Evolutionary conservation across 2,797 vertebrate species (phyloP).

Genomic region (Eleutherodactylus coqui): DNA sequence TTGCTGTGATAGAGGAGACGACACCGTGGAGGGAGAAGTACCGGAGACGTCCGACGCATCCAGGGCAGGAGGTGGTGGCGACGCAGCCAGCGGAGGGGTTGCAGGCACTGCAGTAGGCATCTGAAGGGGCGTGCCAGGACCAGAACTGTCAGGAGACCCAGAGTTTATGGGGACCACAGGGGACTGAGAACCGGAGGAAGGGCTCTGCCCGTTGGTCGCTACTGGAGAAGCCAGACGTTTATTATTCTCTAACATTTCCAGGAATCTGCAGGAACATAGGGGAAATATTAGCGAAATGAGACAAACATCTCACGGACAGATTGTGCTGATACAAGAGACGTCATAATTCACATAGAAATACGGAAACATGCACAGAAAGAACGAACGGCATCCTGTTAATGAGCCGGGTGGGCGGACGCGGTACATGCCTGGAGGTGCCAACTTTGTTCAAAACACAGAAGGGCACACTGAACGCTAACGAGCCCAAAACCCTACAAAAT

Average conservation of each 20-base stretch:
- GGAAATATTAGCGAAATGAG: constrained; percentile 18
- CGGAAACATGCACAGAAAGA: neutral
- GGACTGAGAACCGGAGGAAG: constrained; percentile 92
- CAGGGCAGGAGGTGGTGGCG: constrained; percentile 67
- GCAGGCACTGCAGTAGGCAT: constrained; percentile 61
- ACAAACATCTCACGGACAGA: constrained; percentile 35
- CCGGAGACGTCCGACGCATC: constrained; percentile 68
- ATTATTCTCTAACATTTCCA: constrained; percentile 91
- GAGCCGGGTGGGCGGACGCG: constrained; percentile 19
- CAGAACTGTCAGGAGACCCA: constrained; percentile 88
- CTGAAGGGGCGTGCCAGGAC: constrained; percentile 88
- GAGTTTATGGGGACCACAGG: constrained; percentile 84
- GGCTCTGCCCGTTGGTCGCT: constrained; percentile 88
- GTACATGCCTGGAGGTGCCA: constrained; percentile 23
- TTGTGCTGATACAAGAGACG: constrained; percentile 1
- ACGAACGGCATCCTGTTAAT: constrained; percentile 20
- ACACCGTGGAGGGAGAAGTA: fast-evolving
- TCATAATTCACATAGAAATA: constrained; percentile 1
- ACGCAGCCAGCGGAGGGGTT: constrained; percentile 54
- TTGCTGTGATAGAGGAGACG: constrained; percentile 60
- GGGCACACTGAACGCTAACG: neutral
- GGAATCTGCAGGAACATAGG: constrained; percentile 80
- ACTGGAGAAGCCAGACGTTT: constrained; percentile 82
- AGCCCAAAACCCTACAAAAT: neutral
- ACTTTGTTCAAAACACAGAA: neutral